Conservation (phyloP, 2,888 invertebrate species). For the Tetrapedia diversipes region DNA sequence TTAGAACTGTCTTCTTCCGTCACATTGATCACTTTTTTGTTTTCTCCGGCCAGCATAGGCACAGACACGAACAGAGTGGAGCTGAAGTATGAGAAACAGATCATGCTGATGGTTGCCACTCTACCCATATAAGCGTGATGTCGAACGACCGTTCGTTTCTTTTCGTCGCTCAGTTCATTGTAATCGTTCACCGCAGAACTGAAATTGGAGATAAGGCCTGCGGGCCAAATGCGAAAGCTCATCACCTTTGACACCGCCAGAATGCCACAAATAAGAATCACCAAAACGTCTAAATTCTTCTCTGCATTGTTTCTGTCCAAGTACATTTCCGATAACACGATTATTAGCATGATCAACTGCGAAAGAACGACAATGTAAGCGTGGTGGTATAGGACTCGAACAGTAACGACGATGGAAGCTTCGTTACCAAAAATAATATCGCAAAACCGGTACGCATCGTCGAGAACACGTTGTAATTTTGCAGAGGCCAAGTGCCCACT, state of each 20-base stretch:
- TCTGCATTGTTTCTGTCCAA: constrained; percentile 14
- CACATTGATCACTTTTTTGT: not conserved
- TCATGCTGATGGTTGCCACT: not conserved
- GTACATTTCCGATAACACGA: constrained; percentile 9
- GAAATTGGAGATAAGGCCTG: constrained; percentile 18
- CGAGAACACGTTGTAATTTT: not conserved
- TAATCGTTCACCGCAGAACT: constrained; percentile 29
- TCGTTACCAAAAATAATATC: constrained; percentile 7
- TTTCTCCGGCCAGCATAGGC: not conserved
- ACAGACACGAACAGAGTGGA: not conserved
- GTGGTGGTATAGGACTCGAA: not conserved
- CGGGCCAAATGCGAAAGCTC: not conserved
- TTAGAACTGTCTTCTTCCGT: not conserved
- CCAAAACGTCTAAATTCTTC: not conserved
- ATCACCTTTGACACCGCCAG: constrained; percentile 22
- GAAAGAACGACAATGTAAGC: not conserved
- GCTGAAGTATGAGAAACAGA: not conserved
- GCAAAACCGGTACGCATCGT: not conserved
- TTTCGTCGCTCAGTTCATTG: not conserved
- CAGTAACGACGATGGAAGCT: not conserved
- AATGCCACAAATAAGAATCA: constrained; percentile 1
- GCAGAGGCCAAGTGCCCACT: constrained; percentile 35
- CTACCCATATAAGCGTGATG: constrained; percentile 25
- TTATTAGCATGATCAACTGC: not conserved
- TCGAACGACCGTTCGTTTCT: constrained; percentile 9